Evolutionary conservation across 1,140 invertebrate genomes (phyloP), one percentile per base, ranked within the genome.

Genomic region (Drosophila triauraria): DNA sequence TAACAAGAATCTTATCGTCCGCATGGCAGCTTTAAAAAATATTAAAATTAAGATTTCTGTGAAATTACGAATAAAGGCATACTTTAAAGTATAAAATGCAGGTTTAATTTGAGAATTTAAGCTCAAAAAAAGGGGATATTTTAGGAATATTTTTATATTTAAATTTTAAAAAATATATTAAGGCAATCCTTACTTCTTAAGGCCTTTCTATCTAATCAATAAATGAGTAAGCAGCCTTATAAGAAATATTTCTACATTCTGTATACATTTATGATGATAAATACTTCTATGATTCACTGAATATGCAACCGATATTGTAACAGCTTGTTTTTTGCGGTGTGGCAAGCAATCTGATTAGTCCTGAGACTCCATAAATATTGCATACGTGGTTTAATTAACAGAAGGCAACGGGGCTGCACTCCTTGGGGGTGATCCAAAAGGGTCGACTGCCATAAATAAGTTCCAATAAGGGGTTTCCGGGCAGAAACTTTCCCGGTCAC

Each of bases 301-400:
- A 8, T 6, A 25, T 38, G 30, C 25, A 43, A 47, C 35, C n/a
- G 53, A 40, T 35, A 48, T 35, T 17, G 4, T 15, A 12, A 62
- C 35, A 40, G n/a, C 53, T 50, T 43, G 32, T 35, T 64, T 64
- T 15, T 50, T 27, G 38, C 60, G 17, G 59, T 68, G 47, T 53
- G 27, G 1, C 47, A 47, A 20, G 32, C 42, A 47, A 50, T 74
- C 40, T 40, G 38, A 65, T 57, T 40, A 74, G 17, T 20, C 7
- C 40, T 20, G 15, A 42, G 69, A 43, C 51, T 43, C 27, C 2
- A 77, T 59, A 54, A 68, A 76, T 76, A 77, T 53, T 77, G 54
- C 25, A 54, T 44, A 78, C 75, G 75, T 78, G 75, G 44, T 63
- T 61, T n/a, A 78, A 78, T 69, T 78, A 78, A 69, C 35, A 40